Conservation (phyloP, 2,888 invertebrate genomes). For the Lasioglossum morio region DNA sequence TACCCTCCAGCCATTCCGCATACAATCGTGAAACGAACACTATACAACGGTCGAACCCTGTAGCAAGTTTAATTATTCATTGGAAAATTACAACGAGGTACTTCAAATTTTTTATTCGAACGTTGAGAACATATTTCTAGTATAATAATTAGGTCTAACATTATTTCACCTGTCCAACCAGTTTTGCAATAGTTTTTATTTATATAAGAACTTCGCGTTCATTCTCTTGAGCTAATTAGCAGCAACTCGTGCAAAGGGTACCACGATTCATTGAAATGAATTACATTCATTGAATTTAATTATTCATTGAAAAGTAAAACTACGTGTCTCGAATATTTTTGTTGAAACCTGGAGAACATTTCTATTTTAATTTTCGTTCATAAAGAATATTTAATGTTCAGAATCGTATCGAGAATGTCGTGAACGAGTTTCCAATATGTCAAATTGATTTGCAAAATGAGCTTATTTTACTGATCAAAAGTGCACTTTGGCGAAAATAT, state of each 20-base stretch:
- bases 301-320: background rate
- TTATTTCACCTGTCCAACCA: too few relatives aligned
- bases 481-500: background rate
- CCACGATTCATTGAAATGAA: background rate
- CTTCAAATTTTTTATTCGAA: background rate
- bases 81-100: background rate
- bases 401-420: too few relatives aligned
- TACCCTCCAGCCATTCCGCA: background rate
- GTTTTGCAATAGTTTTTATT: too few relatives aligned
- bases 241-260: background rate
- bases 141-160: too few relatives aligned
- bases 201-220: too few relatives aligned
- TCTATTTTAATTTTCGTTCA: background rate
- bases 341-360: background rate
- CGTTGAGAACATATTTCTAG: too few relatives aligned
- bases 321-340: background rate
- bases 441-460: background rate
- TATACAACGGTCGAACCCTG: background rate
- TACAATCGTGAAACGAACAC: background rate
- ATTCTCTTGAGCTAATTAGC: background rate
- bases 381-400: too few relatives aligned
- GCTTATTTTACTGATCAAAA: background rate
- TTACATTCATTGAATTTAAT: background rate
- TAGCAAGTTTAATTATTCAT: background rate
- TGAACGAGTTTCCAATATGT: too few relatives aligned